Evolutionary conservation across 2,888 invertebrate species (phyloP).

Genomic region (Muschampia plurimacula): DNA sequence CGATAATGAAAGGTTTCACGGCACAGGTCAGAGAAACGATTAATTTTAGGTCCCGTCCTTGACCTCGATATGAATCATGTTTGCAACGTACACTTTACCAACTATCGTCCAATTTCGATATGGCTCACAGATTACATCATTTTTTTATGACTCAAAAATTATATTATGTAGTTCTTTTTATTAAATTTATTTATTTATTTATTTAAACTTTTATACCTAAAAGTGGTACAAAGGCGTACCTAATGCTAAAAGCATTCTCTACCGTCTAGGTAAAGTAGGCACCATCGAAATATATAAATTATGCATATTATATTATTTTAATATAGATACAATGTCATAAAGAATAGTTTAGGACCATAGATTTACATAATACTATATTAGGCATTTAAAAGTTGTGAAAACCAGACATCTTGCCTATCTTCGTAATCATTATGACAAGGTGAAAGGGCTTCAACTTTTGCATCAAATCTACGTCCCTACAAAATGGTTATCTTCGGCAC

Average conservation of each 20-base stretch:
- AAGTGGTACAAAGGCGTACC: too few relatives aligned
- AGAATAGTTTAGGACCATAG: too few relatives aligned
- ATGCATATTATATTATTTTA: too few relatives aligned
- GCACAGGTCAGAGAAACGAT: conserved; percentile 20
- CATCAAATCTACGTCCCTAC: conserved; percentile 10
- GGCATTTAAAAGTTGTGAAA: neutral
- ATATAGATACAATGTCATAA: too few relatives aligned
- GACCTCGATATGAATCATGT: conserved; percentile 11
- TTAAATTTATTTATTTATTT: neutral
- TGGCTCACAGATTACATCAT: neutral
- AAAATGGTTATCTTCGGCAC: conserved; percentile 25
- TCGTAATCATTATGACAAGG: neutral
- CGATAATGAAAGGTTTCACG: conserved; percentile 10
- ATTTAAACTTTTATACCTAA: too few relatives aligned
- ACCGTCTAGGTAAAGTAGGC: too few relatives aligned
- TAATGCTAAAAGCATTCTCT: too few relatives aligned
- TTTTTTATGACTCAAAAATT: neutral
- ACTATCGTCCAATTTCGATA: neutral
- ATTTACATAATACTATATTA: neutral
- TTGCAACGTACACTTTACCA: neutral
- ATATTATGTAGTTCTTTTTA: neutral
- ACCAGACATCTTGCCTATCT: neutral
- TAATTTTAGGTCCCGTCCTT: conserved; percentile 22
- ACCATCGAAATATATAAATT: too few relatives aligned
- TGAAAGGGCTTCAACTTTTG: conserved; percentile 17